Evolutionary conservation across 2,888 invertebrate genomes (phyloP), one percentile per base, ranked within the genome.

Genomic region (Mystacides longicornis): DNA sequence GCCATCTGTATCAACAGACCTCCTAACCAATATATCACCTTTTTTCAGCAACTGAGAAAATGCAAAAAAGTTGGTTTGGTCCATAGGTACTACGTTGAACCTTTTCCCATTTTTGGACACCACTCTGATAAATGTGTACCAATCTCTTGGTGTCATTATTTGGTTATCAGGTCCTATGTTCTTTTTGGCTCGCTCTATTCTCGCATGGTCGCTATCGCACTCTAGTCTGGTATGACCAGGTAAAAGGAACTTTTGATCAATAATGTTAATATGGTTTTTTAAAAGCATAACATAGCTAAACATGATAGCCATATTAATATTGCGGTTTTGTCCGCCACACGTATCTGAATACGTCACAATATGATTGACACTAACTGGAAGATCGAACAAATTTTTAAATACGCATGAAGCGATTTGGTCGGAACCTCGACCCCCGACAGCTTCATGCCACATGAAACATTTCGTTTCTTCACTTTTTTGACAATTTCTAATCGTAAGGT

Each of bases 361-460:
- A 43, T 43, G 43, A 11, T 43, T 43, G 4, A 43, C 18, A 43
- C 16, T 43, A 43, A 5, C 16, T 7, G 43, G 43, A n/a, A 43
- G 43, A 5, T 5, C 7, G 4, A 43, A 16, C 16, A 43, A 11
- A 11, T 43, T 43, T 43, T 43, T 43, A 43, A 11, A 43, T 14
- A 43, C 14, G 14, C 14, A n/a, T n/a, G n/a, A n/a, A n/a, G n/a
- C n/a, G n/a, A n/a, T n/a, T 43, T 43, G 43, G 16, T 43, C 43
- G 7, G 43, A 43, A 5, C 43, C 43, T n/a, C 43, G 7, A 5
- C 43, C 43, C 7, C 43, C 43, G 16, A 43, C 16, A 16, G 43
- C 43, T 43, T 43, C 43, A 43, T 43, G 43, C 43, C 43, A 43
- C 43, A 43, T 43, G 16, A 11, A 43, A n/a, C 43, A 43, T 18